Evolutionary conservation across 2,797 vertebrate species (phyloP), one percentile per base, ranked within the genome.

Genomic region (Enteromius treurensis): DNA sequence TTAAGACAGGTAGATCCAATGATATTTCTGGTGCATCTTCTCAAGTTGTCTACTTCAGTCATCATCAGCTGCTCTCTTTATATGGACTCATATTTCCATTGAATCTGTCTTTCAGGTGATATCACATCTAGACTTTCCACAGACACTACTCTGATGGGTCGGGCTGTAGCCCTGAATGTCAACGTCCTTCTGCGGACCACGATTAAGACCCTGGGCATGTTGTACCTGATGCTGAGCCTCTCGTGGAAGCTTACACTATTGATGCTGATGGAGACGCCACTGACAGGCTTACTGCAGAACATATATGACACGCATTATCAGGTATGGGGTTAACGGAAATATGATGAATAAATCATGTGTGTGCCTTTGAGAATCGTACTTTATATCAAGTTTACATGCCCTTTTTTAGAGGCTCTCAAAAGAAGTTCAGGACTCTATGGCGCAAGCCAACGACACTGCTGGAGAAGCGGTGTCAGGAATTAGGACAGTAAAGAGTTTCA

Each of bases 131-230:
- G 95, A 14, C 82, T 97, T 49, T 96, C 95, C 0, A 90, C 86
- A 23, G 96, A 97, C 81, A 96, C 96, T 0, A 91, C 34, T 1
- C 70, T 91, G 5, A 90, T 95, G 91, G 94, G 91, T 3, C 87
- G 87, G 5, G 92, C 95, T 0, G 91, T 97, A 58, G 89, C 92
- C 1, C 8, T 93, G 4, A 90, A 95, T 9, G 88, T 94, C 49
- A 97, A 87, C 8, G 82, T 95, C 0, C 0, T 97, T 77, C 91
- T 97, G 86, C 95, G 97, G 93, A 97, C 95, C 0, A 75, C 95
- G 64, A 89, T 95, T 0, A 92, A 95, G 29, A 95, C 93, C 0
- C 0, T 94, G 70, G 96, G 93, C 7, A 93, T 96, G 80, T 88
- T 95, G 73, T 89, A 32, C 37, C 87, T 96, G 73, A 97, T 97